Percentiles rank a stretch among this genome's conserved stretches.
Conservation (phyloP, 2,797 vertebrate genomes). For the Rhadinocentrus ornatus region DNA sequence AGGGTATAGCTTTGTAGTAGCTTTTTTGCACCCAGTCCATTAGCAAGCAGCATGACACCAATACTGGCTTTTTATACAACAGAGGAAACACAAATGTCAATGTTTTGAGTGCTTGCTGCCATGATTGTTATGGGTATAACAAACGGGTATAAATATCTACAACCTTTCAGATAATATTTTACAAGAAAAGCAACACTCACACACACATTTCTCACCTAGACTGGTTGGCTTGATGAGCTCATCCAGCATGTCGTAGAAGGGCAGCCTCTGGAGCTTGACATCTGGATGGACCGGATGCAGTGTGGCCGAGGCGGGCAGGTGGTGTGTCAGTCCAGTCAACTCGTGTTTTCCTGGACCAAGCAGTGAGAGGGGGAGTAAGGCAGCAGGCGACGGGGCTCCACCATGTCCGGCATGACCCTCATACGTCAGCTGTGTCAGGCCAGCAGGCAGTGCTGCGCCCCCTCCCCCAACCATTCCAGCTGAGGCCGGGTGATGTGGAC, state of each 20-base stretch:
- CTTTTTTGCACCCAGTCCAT: slow-evolving; percentile 25
- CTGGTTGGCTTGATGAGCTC: slow-evolving; percentile 98
- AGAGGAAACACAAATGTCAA: slow-evolving; percentile 35
- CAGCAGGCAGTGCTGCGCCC: slow-evolving; percentile 84
- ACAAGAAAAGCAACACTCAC: not conserved
- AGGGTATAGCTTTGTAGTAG: slow-evolving; percentile 16
- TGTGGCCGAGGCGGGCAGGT: slow-evolving; percentile 87
- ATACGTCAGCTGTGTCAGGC: slow-evolving; percentile 91
- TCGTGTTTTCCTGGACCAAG: slow-evolving; percentile 95
- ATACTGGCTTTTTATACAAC: slow-evolving; percentile 24
- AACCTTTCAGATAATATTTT: slow-evolving; percentile 7
- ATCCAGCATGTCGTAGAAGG: slow-evolving; percentile 96
- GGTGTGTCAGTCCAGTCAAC: slow-evolving; percentile 89
- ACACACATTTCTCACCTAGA: slow-evolving; percentile 84
- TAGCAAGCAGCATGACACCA: slow-evolving; percentile 32
- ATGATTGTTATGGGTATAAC: slow-evolving; percentile 19
- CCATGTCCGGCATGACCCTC: slow-evolving; percentile 84
- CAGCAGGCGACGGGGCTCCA: slow-evolving; percentile 86
- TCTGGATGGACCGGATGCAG: slow-evolving; percentile 97
- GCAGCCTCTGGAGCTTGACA: slow-evolving; percentile 96
- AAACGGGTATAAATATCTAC: slow-evolving; percentile 27
- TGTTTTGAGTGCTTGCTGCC: slow-evolving; percentile 32
- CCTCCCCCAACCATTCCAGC: slow-evolving; percentile 70
- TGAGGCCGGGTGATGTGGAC: slow-evolving; percentile 86
- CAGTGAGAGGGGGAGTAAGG: slow-evolving; percentile 91